A percentile compares a stretch with the other conserved stretches of the same genome.
These are phyloP conservation scores for Epinotia bilunana DNA, from an alignment of 2,888 invertebrate genomes.

Conservation along the genomic window DNA sequence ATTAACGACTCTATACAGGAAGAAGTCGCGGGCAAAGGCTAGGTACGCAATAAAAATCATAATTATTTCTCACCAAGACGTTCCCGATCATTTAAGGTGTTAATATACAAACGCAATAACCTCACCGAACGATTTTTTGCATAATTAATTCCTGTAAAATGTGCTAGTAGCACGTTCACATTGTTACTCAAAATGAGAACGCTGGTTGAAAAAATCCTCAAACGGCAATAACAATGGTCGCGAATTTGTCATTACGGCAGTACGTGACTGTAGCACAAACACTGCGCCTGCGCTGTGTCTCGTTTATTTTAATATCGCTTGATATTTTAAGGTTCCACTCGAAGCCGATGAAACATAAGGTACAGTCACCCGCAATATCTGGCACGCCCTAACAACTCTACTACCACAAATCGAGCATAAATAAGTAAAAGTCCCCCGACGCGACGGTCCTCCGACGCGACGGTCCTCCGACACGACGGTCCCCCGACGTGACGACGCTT, in stretches of 20 bases:
- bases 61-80: slow-evolving; percentile 11
- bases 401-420: too few species aligned
- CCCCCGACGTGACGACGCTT: too few species aligned
- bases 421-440: too few species aligned
- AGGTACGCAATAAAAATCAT: not conserved
- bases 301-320: slow-evolving; percentile 75
- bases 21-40: too few species aligned
- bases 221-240: slow-evolving; percentile 73
- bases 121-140: slow-evolving; percentile 56
- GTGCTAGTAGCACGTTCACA: slow-evolving; percentile 75
- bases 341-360: not conserved
- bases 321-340: slow-evolving; percentile 63
- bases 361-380: not conserved
- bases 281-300: slow-evolving; percentile 61
- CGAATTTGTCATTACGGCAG: slow-evolving; percentile 77
- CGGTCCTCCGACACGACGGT: too few species aligned
- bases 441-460: too few species aligned
- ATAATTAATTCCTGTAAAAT: slow-evolving; percentile 74
- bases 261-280: slow-evolving; percentile 78
- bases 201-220: slow-evolving; percentile 75
- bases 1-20: too few species aligned
- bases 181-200: slow-evolving; percentile 74
- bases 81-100: slow-evolving; percentile 39
- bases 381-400: not conserved
- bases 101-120: slow-evolving; percentile 33